Base-by-base conservation (phyloP, 30 jellyfish, hydroid and myxozoan species). In the Catostylus mosaicus region DNA sequence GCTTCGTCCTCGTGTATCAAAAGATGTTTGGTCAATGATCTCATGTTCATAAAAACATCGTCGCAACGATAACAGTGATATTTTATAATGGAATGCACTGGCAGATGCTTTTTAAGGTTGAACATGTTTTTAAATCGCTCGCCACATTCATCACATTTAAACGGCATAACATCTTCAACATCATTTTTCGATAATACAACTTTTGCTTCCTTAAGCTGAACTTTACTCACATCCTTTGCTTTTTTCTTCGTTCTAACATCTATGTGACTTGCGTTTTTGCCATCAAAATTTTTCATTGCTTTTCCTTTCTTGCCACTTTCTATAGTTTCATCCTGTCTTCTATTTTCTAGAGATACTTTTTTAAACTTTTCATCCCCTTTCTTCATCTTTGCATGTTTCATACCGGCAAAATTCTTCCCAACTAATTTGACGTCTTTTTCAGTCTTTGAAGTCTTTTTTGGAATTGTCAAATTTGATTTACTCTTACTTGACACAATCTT, bases 1-100 rank as follows among this genome's bases (percentile, higher is more conserved):
- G 75, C 65, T 16, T 77, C 88, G 23, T 82, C 84, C 24, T 75
- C 92, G 73, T 90, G 97, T 9, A 76, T 47, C 45, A 84, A 73
- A 35, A 90, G 59, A 56, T 90, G 97, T 80, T 90, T 90, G 7
- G 97, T 90, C 71, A 90, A 62, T 22, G 96, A 74, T 23, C 97
- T 51, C 92, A 90, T 84, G 43, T 90, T 90, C 60, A 82, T 51
- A 50, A 90, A 90, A 24, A 71, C 83, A 45, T 90, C 97, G 26
- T 62, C 74, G 47, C 97, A 90, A 43, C 84, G 82, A 61, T 82
- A 65, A 77, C 97, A 90, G 36, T 90, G 93, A 68, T 82, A 90
- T 33, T 56, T 90, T 45, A 64, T 61, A 43, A 54, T 47, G 27
- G 67, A 73, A 62, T 90, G 97, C 14, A 83, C 34, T 37, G 90